Percentiles rank a stretch among this genome's conserved stretches.
phyloP scores from a whole-genome alignment of 1,140 invertebrate genomes.

The Samia ricini region DNA sequence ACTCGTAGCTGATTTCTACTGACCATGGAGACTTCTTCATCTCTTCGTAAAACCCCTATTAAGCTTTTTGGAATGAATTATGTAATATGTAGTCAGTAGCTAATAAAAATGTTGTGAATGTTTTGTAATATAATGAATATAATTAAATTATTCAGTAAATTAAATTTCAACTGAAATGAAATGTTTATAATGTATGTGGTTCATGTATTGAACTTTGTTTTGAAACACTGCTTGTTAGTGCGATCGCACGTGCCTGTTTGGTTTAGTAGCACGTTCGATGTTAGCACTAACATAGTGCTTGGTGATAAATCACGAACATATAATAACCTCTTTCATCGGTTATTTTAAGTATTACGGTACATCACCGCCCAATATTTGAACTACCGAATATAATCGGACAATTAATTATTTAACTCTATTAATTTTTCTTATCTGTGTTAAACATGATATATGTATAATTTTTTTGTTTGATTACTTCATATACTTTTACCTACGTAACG shows the following conservation, averaged over 20 bases:
- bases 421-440: neutral
- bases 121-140: neutral
- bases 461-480: neutral
- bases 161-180: neutral
- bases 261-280: slow-evolving; percentile 36
- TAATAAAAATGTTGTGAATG: too few relatives aligned
- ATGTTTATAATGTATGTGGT: slow-evolving; percentile 14
- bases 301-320: slow-evolving; percentile 25
- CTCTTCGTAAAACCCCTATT: too few relatives aligned
- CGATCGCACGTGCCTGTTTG: slow-evolving; percentile 44
- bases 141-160: neutral
- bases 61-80: too few relatives aligned
- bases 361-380: too few relatives aligned
- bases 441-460: neutral
- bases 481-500: neutral
- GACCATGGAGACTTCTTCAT: too few relatives aligned
- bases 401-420: too few relatives aligned
- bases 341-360: neutral
- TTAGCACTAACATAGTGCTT: slow-evolving; percentile 17
- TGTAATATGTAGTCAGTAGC: too few relatives aligned
- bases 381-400: too few relatives aligned
- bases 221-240: slow-evolving; percentile 47
- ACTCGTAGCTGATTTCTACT: too few relatives aligned
- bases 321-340: slow-evolving; percentile 1
- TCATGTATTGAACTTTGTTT: slow-evolving; percentile 52